Conservation (phyloP, 2,113 vertebrate species). For the Tupaia chinensis region DNA sequence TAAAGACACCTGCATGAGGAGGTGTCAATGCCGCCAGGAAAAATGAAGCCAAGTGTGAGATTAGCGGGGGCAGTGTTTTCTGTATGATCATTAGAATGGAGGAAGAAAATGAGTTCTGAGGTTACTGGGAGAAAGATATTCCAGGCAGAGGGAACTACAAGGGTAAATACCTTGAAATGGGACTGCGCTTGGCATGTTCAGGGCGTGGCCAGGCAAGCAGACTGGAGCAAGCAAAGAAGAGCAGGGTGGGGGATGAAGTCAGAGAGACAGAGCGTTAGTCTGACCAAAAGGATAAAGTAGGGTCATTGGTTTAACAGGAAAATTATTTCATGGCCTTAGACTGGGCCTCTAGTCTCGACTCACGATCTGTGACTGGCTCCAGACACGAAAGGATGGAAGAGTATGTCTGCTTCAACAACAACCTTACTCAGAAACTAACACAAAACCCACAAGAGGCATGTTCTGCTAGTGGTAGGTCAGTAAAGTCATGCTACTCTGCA, state of each 20-base stretch:
- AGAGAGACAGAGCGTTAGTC: not conserved
- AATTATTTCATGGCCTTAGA: not conserved
- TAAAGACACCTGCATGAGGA: not conserved
- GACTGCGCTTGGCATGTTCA: not conserved
- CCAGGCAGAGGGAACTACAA: not conserved
- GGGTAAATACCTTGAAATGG: not conserved
- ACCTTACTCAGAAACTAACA: not conserved
- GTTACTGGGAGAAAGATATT: no score
- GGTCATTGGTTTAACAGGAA: not conserved
- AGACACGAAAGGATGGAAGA: not conserved
- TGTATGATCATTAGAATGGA: not conserved
- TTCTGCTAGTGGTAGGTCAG: not conserved
- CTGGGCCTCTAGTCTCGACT: not conserved
- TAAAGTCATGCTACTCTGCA: not conserved
- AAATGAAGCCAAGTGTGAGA: not conserved
- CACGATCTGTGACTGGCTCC: not conserved
- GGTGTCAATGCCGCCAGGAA: not conserved
- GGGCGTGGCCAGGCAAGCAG: not conserved
- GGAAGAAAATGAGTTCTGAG: no score
- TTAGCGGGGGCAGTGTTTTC: not conserved
- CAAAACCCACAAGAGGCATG: not conserved
- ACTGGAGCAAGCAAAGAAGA: not conserved
- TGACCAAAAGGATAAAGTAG: not conserved
- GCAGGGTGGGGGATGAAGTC: not conserved
- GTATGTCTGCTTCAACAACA: not conserved